Conservation (phyloP, 2,113 vertebrate species). For the Chloroceryle aenea region DNA sequence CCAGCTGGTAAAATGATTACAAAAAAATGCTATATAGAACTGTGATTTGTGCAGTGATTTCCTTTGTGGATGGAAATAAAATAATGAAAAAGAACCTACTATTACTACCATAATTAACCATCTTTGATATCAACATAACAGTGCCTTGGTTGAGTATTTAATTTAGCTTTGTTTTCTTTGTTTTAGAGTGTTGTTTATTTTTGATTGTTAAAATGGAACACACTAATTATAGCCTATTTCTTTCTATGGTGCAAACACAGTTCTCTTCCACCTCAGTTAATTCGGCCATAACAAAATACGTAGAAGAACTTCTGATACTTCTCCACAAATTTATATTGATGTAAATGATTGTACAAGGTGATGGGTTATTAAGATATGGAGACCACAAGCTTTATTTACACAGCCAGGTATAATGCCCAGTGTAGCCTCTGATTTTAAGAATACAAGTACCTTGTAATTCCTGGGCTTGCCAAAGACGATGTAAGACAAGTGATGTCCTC, state of each 20-base stretch:
- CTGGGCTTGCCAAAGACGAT: not conserved
- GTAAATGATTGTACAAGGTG: not conserved
- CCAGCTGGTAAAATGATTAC: not conserved
- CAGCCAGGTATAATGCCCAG: not conserved
- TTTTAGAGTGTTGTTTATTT: not conserved
- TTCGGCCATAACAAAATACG: not conserved
- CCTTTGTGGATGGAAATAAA: not conserved
- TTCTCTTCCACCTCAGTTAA: not conserved
- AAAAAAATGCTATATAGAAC: not conserved
- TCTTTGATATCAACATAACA: not conserved
- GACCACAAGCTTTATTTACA: not conserved
- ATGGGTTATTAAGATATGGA: not conserved
- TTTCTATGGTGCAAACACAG: not conserved
- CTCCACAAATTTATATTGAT: not conserved
- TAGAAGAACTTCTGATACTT: not conserved
- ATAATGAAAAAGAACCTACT: not conserved
- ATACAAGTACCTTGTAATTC: not conserved
- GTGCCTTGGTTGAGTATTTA: conserved; percentile 18
- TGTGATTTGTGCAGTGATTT: not conserved
- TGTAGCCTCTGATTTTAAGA: not conserved
- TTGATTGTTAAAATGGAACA: conserved; percentile 1
- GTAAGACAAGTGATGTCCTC: not conserved
- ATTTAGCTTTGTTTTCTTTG: conserved; percentile 19
- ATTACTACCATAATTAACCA: not conserved
- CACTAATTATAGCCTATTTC: not conserved